Evolutionary conservation across 2,888 invertebrate genomes (phyloP).

Genomic region (Tholera decimalis): DNA sequence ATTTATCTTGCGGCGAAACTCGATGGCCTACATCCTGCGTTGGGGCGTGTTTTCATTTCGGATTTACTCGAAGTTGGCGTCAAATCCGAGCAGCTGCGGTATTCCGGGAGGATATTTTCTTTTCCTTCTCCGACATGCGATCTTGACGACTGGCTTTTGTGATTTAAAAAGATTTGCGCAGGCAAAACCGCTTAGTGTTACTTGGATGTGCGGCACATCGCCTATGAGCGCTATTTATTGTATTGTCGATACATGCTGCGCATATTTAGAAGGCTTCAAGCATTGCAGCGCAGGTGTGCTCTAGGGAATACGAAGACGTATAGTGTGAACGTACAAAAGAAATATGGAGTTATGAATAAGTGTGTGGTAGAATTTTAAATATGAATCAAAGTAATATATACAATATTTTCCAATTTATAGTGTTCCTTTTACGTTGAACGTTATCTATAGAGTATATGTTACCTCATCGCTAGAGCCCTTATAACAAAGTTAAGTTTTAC

Average conservation of each 20-base stretch:
- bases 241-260: constrained; percentile 47
- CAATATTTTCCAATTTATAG: too few species aligned
- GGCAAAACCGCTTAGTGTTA: constrained; percentile 85
- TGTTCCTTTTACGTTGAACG: too few species aligned
- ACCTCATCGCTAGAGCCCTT: too few species aligned
- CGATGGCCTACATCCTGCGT: constrained; percentile 83
- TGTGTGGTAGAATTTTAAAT: constrained; percentile 6
- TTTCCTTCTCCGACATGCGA: constrained; percentile 87
- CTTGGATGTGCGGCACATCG: constrained; percentile 71
- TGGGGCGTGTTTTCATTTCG: constrained; percentile 88
- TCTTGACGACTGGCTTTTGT: constrained; percentile 89
- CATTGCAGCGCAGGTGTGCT: constrained; percentile 28
- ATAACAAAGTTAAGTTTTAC: too few species aligned
- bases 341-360: not conserved
- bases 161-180: constrained; percentile 90
- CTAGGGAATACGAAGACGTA: constrained; percentile 31
- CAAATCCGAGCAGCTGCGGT: constrained; percentile 88
- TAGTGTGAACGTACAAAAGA: constrained; percentile 17
- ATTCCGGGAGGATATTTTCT: constrained; percentile 87
- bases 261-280: constrained; percentile 39
- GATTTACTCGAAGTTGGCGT: constrained; percentile 88
- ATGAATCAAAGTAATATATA: not conserved
- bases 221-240: constrained; percentile 75
- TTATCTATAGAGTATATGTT: too few species aligned
- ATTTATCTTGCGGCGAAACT: constrained; percentile 83